Base-by-base conservation (phyloP, 2,888 invertebrate genomes). In the Idaea straminata region DNA sequence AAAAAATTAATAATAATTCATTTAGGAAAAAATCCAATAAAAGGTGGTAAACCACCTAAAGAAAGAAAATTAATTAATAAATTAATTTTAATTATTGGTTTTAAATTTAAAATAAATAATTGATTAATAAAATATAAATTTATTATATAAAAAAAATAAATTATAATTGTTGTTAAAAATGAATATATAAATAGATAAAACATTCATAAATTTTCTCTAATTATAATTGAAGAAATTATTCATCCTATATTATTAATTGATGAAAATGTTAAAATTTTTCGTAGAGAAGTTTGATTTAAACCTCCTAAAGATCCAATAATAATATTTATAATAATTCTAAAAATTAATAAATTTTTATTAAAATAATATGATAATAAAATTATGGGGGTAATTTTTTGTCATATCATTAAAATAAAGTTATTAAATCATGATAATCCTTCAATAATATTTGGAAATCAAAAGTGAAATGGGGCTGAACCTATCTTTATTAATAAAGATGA, bases 371-470 rank as follows among this genome's bases (percentile, higher is more conserved):
- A 92, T 61, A 94, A 75, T 78, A 94, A 73, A 83, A 94, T 89
- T 88, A 95, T 84, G 3, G 95, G 95, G 57, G 94, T 90, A 88
- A 95, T 92, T 94, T 95, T 95, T 94, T 95, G 95, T 90, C 94
- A 94, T 0, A 94, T 94, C 87, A 94, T 87, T 88, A 94, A 81
- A 78, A 94, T 85, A 77, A 94, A 83, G 69, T 86, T 82, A 85
- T 94, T 94, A 72, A 89, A 81, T 94, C 94, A 95, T 36, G 82
- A 85, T 88, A 94, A 74, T 3, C 94, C 94, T 88, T 94, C 94
- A 75, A 94, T 89, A 80, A 95, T 88, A 86, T 92, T 93, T 0
- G 94, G 94, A 34, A 94, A 94, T 92, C 94, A 95, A 77, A 93
- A 93, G 83, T 94, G 94, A 63, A 95, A 94, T 0, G 94, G 94